Conservation (phyloP, 2,888 invertebrate genomes). For the Heteropelma amictum region DNA sequence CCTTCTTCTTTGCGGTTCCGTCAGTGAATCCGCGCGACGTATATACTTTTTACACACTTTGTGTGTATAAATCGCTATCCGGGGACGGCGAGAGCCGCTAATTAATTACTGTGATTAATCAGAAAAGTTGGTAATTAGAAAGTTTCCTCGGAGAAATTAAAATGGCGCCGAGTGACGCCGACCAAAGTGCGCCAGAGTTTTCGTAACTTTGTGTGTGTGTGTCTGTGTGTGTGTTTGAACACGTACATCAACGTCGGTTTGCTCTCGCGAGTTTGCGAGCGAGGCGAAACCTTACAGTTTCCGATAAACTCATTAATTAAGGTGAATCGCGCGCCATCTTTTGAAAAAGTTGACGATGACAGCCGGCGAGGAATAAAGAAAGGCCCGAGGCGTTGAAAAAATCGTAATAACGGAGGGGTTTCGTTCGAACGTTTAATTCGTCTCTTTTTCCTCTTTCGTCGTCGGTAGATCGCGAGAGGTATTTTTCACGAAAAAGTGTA, state of each 20-base stretch:
- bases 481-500: too few species aligned
- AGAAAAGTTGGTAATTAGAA: slow-evolving; percentile 82
- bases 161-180: slow-evolving; percentile 73
- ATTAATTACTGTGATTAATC: slow-evolving; percentile 82
- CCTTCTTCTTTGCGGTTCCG: too few species aligned
- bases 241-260: too few species aligned
- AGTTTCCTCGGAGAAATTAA: slow-evolving; percentile 80
- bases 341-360: slow-evolving; percentile 10
- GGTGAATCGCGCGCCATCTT: slow-evolving; percentile 64
- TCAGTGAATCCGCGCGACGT: too few species aligned
- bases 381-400: neutral
- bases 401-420: too few species aligned
- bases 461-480: too few species aligned
- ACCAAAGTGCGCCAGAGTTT: slow-evolving; percentile 48
- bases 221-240: neutral
- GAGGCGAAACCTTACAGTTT: slow-evolving; percentile 68
- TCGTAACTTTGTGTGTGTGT: slow-evolving; percentile 5
- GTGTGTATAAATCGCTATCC: too few species aligned
- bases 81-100: slow-evolving; percentile 71
- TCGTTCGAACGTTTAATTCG: too few species aligned
- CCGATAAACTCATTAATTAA: slow-evolving; percentile 77
- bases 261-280: slow-evolving; percentile 64
- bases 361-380: neutral
- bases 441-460: too few species aligned
- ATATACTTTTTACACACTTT: too few species aligned